Evolutionary conservation across 2,113 vertebrate genomes (phyloP).

Genomic region (Heptranchias perlo): DNA sequence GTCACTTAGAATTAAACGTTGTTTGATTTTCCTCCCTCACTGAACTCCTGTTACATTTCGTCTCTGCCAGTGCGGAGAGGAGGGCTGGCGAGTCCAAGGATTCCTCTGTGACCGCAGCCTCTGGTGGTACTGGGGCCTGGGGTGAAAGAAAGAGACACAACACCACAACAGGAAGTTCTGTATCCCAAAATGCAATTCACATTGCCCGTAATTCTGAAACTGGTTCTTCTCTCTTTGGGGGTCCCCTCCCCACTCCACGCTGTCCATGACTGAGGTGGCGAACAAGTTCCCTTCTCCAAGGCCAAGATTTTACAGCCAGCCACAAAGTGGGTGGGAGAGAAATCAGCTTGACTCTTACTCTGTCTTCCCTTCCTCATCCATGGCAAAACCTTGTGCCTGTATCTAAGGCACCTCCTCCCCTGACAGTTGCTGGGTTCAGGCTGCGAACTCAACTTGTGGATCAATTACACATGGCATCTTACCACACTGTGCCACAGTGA

Average conservation of each 20-base stretch:
- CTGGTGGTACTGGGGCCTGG: not conserved
- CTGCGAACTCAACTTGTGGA: not conserved
- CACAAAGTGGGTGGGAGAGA: not conserved
- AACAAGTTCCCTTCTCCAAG: not conserved
- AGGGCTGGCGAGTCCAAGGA: not conserved
- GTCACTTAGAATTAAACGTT: not conserved
- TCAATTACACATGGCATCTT: not conserved
- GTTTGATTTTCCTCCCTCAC: not conserved
- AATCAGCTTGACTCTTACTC: not conserved
- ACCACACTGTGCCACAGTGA: not conserved
- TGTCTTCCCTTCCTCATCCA: not conserved
- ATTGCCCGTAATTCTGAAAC: not conserved
- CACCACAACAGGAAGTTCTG: constrained; percentile 32
- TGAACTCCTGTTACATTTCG: not conserved
- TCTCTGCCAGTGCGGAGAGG: not conserved
- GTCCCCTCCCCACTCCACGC: not conserved
- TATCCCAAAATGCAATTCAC: not conserved
- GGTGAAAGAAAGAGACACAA: not conserved
- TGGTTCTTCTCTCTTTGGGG: not conserved
- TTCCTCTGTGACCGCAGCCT: not conserved
- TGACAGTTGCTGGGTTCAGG: not conserved
- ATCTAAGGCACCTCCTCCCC: not conserved
- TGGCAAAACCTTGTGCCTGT: not conserved
- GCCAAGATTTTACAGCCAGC: not conserved
- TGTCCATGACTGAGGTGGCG: not conserved